Percentiles rank a stretch among this genome's conserved stretches.
Evolutionary conservation across 2,797 vertebrate genomes (phyloP).

Genomic region (Myotis daubentonii): DNA sequence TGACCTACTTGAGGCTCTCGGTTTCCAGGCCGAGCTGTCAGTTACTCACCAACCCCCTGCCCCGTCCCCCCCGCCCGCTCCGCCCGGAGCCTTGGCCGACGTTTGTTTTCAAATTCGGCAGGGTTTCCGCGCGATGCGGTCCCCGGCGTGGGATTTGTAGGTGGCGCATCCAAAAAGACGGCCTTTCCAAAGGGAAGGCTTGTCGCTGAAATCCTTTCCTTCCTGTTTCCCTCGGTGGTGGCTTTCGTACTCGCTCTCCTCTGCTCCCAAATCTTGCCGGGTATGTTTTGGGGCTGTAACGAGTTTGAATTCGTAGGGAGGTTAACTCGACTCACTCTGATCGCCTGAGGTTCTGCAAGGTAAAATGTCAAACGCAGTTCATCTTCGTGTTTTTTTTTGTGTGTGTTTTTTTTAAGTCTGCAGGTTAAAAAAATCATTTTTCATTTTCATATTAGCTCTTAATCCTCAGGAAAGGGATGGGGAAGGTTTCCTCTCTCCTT

Average conservation of each 20-base stretch:
- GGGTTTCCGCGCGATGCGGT: slow-evolving; percentile 60
- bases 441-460: not conserved
- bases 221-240: not conserved
- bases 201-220: not conserved
- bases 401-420: not conserved
- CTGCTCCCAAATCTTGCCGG: not conserved
- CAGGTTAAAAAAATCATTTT: not conserved
- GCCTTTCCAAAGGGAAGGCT: slow-evolving; percentile 19
- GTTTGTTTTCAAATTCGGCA: slow-evolving; percentile 73
- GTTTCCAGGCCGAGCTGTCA: slow-evolving; percentile 73
- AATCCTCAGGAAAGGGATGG: not conserved
- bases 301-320: slow-evolving; percentile 58
- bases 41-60: not conserved
- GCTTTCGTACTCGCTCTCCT: not conserved
- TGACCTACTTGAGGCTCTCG: slow-evolving; percentile 68
- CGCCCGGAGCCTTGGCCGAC: not conserved
- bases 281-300: not conserved
- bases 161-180: slow-evolving; percentile 31
- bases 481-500: not conserved
- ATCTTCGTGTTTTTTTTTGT: too few species aligned
- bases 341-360: slow-evolving; percentile 32
- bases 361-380: not conserved
- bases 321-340: not conserved
- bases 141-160: slow-evolving; percentile 40
- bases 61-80: not conserved